Percentiles rank a stretch among this genome's conserved stretches.
Evolutionary conservation across 53 echinoderm and acorn worm genomes (phyloP).

Genomic region (Luidia sarsii): DNA sequence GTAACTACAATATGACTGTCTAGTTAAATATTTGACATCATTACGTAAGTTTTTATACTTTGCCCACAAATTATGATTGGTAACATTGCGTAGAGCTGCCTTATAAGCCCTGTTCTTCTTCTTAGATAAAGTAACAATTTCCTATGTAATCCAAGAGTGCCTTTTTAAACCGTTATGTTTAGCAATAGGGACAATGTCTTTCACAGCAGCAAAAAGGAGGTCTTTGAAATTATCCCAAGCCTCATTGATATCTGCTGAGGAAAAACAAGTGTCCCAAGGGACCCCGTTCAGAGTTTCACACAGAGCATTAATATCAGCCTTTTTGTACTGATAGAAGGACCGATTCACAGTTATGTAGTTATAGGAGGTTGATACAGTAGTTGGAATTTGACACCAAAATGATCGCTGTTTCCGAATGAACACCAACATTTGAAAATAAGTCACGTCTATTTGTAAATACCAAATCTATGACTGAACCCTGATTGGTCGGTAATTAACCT

Average conservation of each 20-base stretch:
- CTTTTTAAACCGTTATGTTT: neutral
- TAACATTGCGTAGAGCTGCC: neutral
- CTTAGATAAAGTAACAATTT: neutral
- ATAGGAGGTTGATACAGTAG: neutral
- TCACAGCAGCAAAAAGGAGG: neutral
- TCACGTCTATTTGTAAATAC: conserved; percentile 5
- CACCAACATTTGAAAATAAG: conserved; percentile 7
- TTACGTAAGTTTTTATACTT: neutral
- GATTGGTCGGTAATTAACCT: conserved; percentile 11
- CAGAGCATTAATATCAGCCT: no score
- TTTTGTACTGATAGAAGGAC: no score
- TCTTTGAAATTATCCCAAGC: conserved; percentile 1
- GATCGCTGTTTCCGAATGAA: conserved; percentile 19
- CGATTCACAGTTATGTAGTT: no score
- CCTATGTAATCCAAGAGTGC: neutral
- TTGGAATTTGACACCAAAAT: conserved; percentile 20
- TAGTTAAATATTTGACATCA: no score
- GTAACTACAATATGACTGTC: no score
- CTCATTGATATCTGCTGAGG: conserved; percentile 10
- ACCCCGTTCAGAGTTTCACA: conserved; percentile 27
- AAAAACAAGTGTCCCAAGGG: no score
- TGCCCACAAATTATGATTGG: neutral
- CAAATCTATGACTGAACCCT: conserved; percentile 3
- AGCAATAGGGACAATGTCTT: no score
- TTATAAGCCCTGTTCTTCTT: conserved; percentile 3